Evolutionary conservation across 2,888 invertebrate species (phyloP).

Genomic region (Amphimallon solstitiale): DNA sequence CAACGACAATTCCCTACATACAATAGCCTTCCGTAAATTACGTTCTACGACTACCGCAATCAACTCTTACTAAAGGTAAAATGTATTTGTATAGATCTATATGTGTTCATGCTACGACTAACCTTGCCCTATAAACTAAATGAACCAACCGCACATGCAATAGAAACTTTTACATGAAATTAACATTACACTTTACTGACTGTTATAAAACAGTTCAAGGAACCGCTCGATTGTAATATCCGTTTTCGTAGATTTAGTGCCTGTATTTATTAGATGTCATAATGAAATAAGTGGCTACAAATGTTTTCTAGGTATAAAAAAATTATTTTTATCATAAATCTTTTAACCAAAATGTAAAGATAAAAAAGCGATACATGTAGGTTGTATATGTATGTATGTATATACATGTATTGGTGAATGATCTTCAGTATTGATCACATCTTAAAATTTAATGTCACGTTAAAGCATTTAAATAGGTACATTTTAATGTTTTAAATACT

Average conservation of each 20-base stretch:
- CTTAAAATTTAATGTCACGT: not conserved
- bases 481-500: not conserved
- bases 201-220: conserved; percentile 14
- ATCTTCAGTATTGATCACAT: no score
- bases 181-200: conserved; percentile 25
- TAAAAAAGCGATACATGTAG: no score
- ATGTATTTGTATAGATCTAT: conserved; percentile 4
- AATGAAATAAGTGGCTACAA: no score
- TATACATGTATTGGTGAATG: no score
- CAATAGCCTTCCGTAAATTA: not conserved
- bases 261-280: no score
- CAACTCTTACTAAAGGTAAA: conserved; percentile 10
- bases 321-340: no score
- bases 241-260: no score
- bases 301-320: no score
- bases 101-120: conserved; percentile 9
- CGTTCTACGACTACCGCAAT: conserved; percentile 1
- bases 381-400: no score
- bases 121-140: conserved; percentile 25
- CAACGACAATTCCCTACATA: not conserved
- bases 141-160: conserved; percentile 21
- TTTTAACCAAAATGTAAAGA: no score
- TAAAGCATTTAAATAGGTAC: not conserved
- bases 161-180: conserved; percentile 24
- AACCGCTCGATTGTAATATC: conserved; percentile 1